These are phyloP conservation scores for Aporophyla nigra DNA, from an alignment of 2,888 invertebrate species.

Conservation along the genomic window DNA sequence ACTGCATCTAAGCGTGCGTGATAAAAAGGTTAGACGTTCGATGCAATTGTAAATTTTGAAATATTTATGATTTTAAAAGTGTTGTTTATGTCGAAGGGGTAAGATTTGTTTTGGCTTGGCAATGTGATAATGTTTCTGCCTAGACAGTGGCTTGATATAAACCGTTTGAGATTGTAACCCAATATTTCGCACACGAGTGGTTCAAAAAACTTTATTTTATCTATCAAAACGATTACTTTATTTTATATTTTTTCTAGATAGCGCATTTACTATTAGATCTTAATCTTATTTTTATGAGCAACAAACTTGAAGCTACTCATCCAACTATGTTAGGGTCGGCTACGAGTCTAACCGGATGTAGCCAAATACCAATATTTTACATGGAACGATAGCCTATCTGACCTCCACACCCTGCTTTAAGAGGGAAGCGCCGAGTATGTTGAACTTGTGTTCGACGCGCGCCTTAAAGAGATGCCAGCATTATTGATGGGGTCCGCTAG, in stretches of 20 bases:
- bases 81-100: slow-evolving; percentile 40
- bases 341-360: no score
- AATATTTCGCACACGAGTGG: slow-evolving; percentile 84
- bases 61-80: slow-evolving; percentile 45
- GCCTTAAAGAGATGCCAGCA: no score
- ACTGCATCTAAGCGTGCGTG: slow-evolving; percentile 43
- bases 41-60: slow-evolving; percentile 70
- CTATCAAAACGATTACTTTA: slow-evolving; percentile 6
- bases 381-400: no score
- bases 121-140: slow-evolving; percentile 40
- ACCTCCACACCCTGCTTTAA: no score
- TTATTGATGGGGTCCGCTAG: no score
- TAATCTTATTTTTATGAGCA: slow-evolving; percentile 19
- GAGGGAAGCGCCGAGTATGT: no score
- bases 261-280: slow-evolving; percentile 8
- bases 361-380: no score
- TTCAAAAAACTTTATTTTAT: slow-evolving; percentile 74
- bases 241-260: slow-evolving; percentile 12
- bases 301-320: not conserved
- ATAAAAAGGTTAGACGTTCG: slow-evolving; percentile 62
- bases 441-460: no score
- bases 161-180: slow-evolving; percentile 79
- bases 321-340: no score
- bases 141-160: slow-evolving; percentile 64
- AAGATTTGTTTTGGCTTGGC: slow-evolving; percentile 60